Evolutionary conservation across 1,140 invertebrate genomes (phyloP).

Genomic region (Drosophila leontia): DNA sequence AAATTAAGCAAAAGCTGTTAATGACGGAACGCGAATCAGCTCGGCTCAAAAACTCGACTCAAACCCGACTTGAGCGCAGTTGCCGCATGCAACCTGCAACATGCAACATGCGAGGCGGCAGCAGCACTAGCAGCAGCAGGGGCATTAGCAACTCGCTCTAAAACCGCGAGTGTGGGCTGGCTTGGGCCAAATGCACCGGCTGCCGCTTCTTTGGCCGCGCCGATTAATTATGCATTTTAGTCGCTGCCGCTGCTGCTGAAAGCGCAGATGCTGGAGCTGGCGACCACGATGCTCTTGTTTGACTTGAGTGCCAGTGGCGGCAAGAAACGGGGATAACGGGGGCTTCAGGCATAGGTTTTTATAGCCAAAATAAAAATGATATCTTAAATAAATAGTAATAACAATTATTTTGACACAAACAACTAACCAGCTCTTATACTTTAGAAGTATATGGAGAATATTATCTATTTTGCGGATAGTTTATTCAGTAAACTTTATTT

Average conservation of each 20-base stretch:
- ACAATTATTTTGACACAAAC: neutral
- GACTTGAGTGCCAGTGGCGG: conserved; percentile 13
- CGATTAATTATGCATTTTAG: conserved; percentile 82
- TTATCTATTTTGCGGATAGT: too few species aligned
- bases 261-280: conserved; percentile 23
- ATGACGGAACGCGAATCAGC: conserved; percentile 61
- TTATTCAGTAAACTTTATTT: too few species aligned
- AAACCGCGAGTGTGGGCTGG: conserved; percentile 34
- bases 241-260: conserved; percentile 32
- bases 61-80: conserved; percentile 46
- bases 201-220: conserved; percentile 17
- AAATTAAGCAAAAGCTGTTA: conserved; percentile 80
- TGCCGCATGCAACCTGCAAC: conserved; percentile 61
- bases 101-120: conserved; percentile 29
- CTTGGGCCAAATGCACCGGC: conserved; percentile 16
- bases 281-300: conserved; percentile 25
- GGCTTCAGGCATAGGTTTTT: neutral
- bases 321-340: neutral
- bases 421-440: neutral
- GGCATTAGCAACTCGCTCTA: conserved; percentile 32
- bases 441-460: neutral
- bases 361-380: neutral
- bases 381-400: neutral
- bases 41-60: conserved; percentile 48
- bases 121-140: neutral